These are phyloP conservation scores for Sphaerodactylus townsendi DNA, from an alignment of 2,113 vertebrate species.

Conservation along the genomic window DNA sequence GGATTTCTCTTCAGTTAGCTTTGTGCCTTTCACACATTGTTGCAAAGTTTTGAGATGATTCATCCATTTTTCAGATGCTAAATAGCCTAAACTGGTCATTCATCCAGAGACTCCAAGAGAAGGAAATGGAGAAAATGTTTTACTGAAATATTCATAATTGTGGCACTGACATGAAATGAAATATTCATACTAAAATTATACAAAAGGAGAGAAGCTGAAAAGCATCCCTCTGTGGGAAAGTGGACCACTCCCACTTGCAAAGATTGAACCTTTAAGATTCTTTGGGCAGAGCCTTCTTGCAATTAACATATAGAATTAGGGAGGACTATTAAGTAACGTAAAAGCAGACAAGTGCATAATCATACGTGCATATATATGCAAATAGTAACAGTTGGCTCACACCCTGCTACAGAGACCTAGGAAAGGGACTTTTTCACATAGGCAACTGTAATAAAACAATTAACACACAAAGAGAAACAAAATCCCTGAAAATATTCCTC, in stretches of 20 bases:
- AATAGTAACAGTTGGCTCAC: not conserved
- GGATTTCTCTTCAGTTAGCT: constrained; percentile 58
- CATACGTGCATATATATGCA: too few relatives aligned
- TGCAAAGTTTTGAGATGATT: constrained; percentile 49
- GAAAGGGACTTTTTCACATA: too few relatives aligned
- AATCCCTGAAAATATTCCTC: too few relatives aligned
- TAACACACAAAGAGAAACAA: too few relatives aligned
- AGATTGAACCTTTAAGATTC: not conserved
- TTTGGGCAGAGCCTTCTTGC: not conserved
- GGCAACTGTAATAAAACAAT: too few relatives aligned
- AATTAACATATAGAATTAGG: not conserved
- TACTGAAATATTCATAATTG: constrained; percentile 64
- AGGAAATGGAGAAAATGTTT: constrained; percentile 61
- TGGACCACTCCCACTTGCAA: constrained; percentile 7
- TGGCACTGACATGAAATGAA: constrained; percentile 58
- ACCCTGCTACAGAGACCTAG: too few relatives aligned
- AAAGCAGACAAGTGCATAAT: not conserved
- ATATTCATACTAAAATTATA: constrained; percentile 51
- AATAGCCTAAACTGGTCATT: constrained; percentile 50
- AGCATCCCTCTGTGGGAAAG: constrained; percentile 23
- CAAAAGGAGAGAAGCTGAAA: constrained; percentile 50
- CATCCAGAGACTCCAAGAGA: constrained; percentile 32
- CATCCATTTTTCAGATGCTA: constrained; percentile 51
- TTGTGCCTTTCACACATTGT: constrained; percentile 54
- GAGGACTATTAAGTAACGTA: not conserved